Evolutionary conservation across 2,888 invertebrate genomes (phyloP).

Genomic region (Conistra vaccinii): DNA sequence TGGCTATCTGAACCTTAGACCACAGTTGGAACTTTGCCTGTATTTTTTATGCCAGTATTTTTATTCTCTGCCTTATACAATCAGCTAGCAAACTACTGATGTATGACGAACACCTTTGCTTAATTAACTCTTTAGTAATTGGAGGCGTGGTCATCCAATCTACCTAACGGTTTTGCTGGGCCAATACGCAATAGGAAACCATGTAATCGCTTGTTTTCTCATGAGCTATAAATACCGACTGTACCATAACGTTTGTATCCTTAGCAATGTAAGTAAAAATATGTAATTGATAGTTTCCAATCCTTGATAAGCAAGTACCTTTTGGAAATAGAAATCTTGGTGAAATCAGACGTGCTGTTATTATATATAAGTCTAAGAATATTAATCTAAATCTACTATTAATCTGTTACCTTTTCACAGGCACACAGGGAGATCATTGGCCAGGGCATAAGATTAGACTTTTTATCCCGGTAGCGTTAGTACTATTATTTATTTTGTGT

Average conservation of each 20-base stretch:
- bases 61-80: neutral
- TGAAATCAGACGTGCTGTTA: conserved; percentile 10
- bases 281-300: conserved; percentile 43
- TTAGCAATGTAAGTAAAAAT: conserved; percentile 11
- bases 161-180: neutral
- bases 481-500: no score
- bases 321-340: conserved; percentile 24
- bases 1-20: neutral
- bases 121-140: conserved; percentile 2
- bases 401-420: no score
- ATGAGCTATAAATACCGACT: neutral
- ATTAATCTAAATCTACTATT: no score
- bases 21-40: neutral
- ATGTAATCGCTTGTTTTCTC: conserved; percentile 11
- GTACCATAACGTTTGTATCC: conserved; percentile 2
- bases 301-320: neutral
- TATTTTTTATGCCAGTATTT: neutral
- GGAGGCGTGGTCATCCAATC: neutral
- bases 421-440: no score
- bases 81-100: neutral
- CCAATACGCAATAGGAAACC: conserved; percentile 18
- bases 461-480: neutral
- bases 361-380: neutral
- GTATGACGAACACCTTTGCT: neutral
- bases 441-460: neutral